phyloP scores from a whole-genome alignment of 2,888 invertebrate species.

The Drosophila histrio region DNA sequence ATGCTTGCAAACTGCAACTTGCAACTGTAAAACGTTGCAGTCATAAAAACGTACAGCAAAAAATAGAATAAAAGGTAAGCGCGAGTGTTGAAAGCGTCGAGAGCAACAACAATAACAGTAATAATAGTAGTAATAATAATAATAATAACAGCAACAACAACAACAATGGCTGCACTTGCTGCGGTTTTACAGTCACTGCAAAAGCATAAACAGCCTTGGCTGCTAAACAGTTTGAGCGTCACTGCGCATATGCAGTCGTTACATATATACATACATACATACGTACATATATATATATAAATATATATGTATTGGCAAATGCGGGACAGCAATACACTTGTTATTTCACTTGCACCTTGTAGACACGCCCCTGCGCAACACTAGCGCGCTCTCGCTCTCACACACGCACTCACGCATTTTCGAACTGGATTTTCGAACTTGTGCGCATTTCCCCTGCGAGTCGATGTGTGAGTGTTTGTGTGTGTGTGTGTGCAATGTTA shows the following conservation, averaged over 20 bases:
- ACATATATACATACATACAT: not conserved
- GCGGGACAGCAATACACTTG: slow-evolving; percentile 2
- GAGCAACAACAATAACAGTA: slow-evolving; percentile 35
- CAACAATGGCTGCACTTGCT: slow-evolving; percentile 48
- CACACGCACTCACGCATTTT: slow-evolving; percentile 37
- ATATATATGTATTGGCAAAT: too few relatives aligned
- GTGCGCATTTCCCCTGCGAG: slow-evolving; percentile 41
- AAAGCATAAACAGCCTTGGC: slow-evolving; percentile 16
- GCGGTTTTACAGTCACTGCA: slow-evolving; percentile 19
- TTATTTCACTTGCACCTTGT: slow-evolving; percentile 41
- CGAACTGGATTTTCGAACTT: slow-evolving; percentile 63
- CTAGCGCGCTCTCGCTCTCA: not conserved
- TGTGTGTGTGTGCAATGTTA: slow-evolving; percentile 9
- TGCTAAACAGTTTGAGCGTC: slow-evolving; percentile 21
- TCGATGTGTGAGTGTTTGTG: not conserved
- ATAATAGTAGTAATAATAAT: slow-evolving; percentile 31
- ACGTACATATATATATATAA: slow-evolving; percentile 9
- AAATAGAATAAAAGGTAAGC: slow-evolving; percentile 39
- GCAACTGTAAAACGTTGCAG: slow-evolving; percentile 59
- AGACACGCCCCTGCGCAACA: slow-evolving; percentile 59
- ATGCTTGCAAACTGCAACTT: slow-evolving; percentile 29
- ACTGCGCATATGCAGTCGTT: slow-evolving; percentile 5
- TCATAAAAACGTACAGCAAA: slow-evolving; percentile 57
- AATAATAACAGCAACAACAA: slow-evolving; percentile 18
- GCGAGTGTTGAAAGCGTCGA: slow-evolving; percentile 52